Evolutionary conservation across 2,113 vertebrate species (phyloP), one percentile per base, ranked within the genome.

Genomic region (Rhinolophus ferrumequinum): DNA sequence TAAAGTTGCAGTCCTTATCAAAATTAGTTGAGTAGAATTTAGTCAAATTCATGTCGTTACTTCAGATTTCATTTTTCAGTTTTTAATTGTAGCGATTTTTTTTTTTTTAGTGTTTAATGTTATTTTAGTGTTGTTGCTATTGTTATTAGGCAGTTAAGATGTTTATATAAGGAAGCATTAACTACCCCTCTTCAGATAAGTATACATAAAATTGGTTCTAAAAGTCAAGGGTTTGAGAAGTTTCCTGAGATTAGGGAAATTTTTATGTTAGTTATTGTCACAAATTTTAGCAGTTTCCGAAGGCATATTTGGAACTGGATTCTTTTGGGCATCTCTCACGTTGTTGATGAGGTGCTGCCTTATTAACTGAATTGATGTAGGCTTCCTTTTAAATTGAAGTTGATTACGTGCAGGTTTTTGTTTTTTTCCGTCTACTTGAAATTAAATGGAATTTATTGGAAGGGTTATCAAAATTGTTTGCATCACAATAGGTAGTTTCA

Each of bases 401-500:
- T 95, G 87, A 88, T 95, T 81, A 64, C 15, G 28, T 89, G 73
- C 50, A 72, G 93, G 58, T 62, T 81, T 94, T 88, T 97, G 50
- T 88, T 91, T 88, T 90, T 44, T 86, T 85, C 75, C 92, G 18
- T 94, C 73, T 95, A 64, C 60, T 84, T 97, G 80, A 89, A 96
- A 60, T 93, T 94, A 88, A 97, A 69, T 94, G 66, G 73, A 97
- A 79, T 96, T 75, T 90, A 9, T 88, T 96, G 77, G 93, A 95
- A 95, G 58, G 73, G 62, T 93, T 97, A 88, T 96, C 54, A 81
- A 69, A 96, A 96, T 92, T 90, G 92, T 98, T 98, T 97, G 24
- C 92, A 96, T 96, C 96, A 62, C 44, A 97, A 97, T 92, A 98
- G 92, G 54, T 97, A 97, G 28, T 92, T 96, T 92, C 38, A 96